These are phyloP conservation scores for Ophioninae sp. DNA, from an alignment of 2,888 invertebrate species.

Conservation along the genomic window DNA sequence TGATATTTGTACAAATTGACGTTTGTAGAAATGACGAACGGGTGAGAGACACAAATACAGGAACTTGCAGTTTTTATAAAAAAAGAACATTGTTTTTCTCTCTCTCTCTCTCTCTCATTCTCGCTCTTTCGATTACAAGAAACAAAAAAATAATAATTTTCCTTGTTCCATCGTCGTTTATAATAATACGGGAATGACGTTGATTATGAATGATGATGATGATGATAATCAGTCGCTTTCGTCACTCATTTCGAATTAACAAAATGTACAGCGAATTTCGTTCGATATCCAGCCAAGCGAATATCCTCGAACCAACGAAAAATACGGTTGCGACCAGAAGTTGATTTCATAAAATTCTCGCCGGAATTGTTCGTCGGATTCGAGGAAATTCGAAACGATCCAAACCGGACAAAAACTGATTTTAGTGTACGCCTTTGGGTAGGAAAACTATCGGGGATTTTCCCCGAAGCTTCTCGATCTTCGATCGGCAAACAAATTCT, in stretches of 20 bases:
- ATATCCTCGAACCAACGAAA: not conserved
- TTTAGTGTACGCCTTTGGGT: not conserved
- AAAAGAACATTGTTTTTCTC: constrained; percentile 65
- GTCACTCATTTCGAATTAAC: constrained; percentile 21
- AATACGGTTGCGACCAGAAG: not conserved
- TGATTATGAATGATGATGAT: constrained; percentile 62
- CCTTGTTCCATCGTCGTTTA: constrained; percentile 48
- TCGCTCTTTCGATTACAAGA: constrained; percentile 71
- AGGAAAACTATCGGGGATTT: not conserved
- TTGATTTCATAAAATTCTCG: not conserved
- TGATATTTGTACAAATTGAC: not conserved
- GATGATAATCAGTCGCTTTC: constrained; percentile 66
- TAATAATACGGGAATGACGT: constrained; percentile 76
- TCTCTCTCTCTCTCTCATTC: not conserved
- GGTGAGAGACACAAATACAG: constrained; percentile 55
- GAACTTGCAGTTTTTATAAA: constrained; percentile 67
- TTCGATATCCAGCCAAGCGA: not conserved
- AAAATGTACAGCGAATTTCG: constrained; percentile 9
- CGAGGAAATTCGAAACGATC: not conserved
- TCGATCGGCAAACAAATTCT: too few relatives aligned
- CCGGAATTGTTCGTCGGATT: not conserved
- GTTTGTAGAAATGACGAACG: constrained; percentile 61
- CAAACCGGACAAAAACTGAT: not conserved
- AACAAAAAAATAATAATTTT: constrained; percentile 66
- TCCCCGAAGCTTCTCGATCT: not conserved